A percentile compares a stretch with the other conserved stretches of the same genome.
Conservation (phyloP, 2,113 vertebrate genomes). For the Hemicordylus capensis region DNA sequence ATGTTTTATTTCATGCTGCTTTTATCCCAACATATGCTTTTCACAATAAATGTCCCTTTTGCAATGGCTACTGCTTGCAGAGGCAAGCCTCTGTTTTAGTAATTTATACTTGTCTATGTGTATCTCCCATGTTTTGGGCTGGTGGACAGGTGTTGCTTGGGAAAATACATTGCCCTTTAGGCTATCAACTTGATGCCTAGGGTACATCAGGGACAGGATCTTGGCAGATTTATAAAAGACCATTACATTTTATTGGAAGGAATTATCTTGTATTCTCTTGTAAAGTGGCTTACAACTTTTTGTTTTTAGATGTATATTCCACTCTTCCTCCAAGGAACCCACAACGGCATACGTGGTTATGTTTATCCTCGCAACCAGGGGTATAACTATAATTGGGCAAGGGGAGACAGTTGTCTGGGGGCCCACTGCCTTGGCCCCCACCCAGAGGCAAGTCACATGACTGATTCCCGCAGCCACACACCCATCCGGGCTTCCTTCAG, state of each 20-base stretch:
- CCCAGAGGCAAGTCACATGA: no score
- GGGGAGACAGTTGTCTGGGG: no score
- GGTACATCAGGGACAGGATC: slow-evolving; percentile 41
- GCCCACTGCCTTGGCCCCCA: no score
- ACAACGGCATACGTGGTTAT: no score
- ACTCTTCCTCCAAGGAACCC: no score
- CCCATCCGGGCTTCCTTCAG: no score
- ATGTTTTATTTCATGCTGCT: not conserved
- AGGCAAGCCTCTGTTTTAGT: slow-evolving; percentile 33
- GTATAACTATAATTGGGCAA: no score
- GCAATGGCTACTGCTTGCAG: slow-evolving; percentile 14
- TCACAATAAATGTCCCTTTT: not conserved
- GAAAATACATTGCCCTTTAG: slow-evolving; percentile 60
- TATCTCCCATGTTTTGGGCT: slow-evolving; percentile 47
- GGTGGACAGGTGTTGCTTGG: slow-evolving; percentile 58
- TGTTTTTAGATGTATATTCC: no score
- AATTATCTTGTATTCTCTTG: slow-evolving; percentile 44
- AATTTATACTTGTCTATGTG: slow-evolving; percentile 63
- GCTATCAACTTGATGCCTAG: slow-evolving; percentile 54
- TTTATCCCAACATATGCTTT: slow-evolving; percentile 7
- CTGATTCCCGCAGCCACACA: no score
- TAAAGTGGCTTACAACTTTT: no score
- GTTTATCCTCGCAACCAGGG: no score
- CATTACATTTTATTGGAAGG: not conserved
- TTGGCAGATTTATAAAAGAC: slow-evolving; percentile 62